Evolutionary conservation across 2,113 vertebrate genomes (phyloP).

Genomic region (Engystomops pustulosus): DNA sequence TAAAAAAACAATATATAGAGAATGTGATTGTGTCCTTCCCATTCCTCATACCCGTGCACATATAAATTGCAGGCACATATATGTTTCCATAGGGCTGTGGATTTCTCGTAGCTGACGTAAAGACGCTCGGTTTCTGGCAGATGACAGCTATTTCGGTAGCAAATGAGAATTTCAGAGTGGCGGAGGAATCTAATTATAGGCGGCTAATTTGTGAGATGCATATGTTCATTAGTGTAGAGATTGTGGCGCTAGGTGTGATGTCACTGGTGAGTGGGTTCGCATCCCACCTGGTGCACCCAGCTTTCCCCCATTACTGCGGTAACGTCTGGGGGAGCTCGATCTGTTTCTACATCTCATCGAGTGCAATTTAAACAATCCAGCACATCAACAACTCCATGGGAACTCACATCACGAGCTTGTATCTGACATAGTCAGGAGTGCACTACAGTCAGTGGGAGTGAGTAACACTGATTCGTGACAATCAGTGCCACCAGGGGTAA

Average conservation of each 20-base stretch:
- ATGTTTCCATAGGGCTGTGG: not conserved
- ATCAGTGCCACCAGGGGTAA: too few species aligned
- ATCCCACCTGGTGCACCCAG: slow-evolving; percentile 17
- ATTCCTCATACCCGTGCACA: not conserved
- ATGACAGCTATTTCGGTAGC: slow-evolving; percentile 2
- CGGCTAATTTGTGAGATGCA: slow-evolving; percentile 16
- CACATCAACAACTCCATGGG: not conserved
- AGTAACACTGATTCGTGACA: too few species aligned
- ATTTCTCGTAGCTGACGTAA: not conserved
- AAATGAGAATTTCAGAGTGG: not conserved
- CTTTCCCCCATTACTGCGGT: not conserved
- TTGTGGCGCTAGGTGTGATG: slow-evolving; percentile 16
- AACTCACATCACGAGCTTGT: not conserved
- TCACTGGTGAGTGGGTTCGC: not conserved
- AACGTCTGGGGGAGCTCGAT: not conserved
- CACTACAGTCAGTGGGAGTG: too few species aligned
- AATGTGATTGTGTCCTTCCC: not conserved
- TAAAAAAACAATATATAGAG: too few species aligned
- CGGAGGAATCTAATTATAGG: slow-evolving; percentile 43
- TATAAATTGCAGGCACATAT: not conserved
- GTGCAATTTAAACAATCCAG: not conserved
- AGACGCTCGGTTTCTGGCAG: not conserved
- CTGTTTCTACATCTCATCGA: not conserved
- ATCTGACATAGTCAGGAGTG: not conserved
- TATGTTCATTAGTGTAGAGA: slow-evolving; percentile 31